A percentile compares a stretch with the other conserved stretches of the same genome.
These are phyloP conservation scores for Monochamus alternatus DNA, from an alignment of 2,888 invertebrate genomes.

Conservation along the genomic window DNA sequence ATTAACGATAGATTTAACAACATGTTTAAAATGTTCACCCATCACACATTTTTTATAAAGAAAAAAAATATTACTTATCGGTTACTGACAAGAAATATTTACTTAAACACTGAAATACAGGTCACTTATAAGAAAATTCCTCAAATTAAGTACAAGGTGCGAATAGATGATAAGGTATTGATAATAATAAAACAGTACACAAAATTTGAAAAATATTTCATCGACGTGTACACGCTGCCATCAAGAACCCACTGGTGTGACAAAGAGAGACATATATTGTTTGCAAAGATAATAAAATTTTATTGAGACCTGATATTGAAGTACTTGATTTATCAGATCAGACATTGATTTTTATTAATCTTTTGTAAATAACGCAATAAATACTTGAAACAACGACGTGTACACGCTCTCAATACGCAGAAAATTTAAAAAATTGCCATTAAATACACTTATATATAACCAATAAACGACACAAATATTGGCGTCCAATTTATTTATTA, in stretches of 20 bases:
- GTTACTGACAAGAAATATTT: not conserved
- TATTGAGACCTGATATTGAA: not conserved
- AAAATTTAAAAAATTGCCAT: no score
- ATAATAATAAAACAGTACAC: not conserved
- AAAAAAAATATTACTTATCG: not conserved
- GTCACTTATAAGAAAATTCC: not conserved
- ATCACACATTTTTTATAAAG: not conserved
- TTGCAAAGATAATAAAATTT: not conserved
- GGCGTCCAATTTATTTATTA: no score
- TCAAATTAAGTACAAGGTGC: not conserved
- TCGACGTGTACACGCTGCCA: not conserved
- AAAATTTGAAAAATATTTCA: not conserved
- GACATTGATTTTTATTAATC: not conserved
- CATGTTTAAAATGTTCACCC: no score
- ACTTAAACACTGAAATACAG: not conserved
- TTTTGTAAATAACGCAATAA: not conserved
- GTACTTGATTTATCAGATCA: not conserved
- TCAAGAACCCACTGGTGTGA: not conserved
- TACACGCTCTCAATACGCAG: not conserved
- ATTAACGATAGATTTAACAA: no score
- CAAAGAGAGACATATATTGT: not conserved
- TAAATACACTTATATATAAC: no score
- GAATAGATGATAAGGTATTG: not conserved
- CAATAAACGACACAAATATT: no score
- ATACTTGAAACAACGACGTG: slow-evolving; percentile 2